A percentile compares a stretch with the other conserved stretches of the same genome.
phyloP scores from a whole-genome alignment of 2,797 vertebrate species.

The Kryptopterus vitreolus region DNA sequence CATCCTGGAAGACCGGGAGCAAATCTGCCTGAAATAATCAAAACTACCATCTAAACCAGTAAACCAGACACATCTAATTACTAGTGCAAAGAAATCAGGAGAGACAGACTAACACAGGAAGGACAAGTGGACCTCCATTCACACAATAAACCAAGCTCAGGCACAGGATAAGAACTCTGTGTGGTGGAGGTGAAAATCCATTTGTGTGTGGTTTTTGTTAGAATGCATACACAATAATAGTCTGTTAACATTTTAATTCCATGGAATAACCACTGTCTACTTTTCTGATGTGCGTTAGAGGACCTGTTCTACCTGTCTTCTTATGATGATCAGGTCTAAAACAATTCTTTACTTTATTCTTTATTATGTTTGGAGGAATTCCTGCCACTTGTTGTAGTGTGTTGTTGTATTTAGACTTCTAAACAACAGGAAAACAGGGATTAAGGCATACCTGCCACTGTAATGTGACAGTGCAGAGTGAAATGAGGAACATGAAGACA shows the following conservation, averaged over 20 bases:
- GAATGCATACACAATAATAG: background rate
- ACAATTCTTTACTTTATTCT: background rate
- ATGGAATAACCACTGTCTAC: background rate
- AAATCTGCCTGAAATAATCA: no score
- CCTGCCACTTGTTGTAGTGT: slow-evolving; percentile 9
- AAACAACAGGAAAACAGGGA: slow-evolving; percentile 29
- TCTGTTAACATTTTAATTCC: background rate
- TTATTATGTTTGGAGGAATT: background rate
- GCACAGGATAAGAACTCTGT: background rate
- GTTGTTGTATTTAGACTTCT: slow-evolving; percentile 14
- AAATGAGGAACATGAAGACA: slow-evolving; percentile 9
- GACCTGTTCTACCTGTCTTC: slow-evolving; percentile 17
- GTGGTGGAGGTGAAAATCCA: no score
- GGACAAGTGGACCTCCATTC: background rate
- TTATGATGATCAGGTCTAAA: slow-evolving; percentile 8
- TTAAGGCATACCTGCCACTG: slow-evolving; percentile 29
- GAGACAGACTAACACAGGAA: background rate
- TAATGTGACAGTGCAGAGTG: background rate
- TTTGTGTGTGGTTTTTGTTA: background rate
- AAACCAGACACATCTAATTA: no score
- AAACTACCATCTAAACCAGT: no score
- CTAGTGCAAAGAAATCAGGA: no score
- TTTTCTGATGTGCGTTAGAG: background rate
- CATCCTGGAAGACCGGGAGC: no score
- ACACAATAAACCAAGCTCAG: background rate